Evolutionary conservation across 1,140 invertebrate species (phyloP).

Genomic region (Sipha flava): DNA sequence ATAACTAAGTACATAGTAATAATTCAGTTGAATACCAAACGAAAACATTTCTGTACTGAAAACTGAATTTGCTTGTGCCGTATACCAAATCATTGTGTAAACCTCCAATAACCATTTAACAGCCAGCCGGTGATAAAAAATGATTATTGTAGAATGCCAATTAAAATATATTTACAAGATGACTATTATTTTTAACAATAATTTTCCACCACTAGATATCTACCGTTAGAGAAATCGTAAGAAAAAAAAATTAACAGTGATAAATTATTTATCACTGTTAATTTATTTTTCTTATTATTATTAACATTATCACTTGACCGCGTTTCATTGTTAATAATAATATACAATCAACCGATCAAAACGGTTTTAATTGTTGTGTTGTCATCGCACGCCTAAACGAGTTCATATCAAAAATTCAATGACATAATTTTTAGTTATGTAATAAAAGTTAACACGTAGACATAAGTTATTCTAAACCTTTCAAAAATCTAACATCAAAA

Average conservation of each 20-base stretch:
- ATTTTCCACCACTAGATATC: neutral
- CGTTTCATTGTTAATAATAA: neutral
- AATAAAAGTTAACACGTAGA: neutral
- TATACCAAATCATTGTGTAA: too few relatives aligned
- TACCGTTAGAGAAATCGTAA: neutral
- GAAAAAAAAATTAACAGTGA: neutral
- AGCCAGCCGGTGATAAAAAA: neutral
- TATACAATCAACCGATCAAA: neutral
- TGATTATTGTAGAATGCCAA: neutral
- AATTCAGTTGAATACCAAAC: too few relatives aligned
- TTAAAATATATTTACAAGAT: slow-evolving; percentile 3
- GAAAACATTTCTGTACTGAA: too few relatives aligned
- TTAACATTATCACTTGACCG: neutral
- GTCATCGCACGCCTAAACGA: neutral
- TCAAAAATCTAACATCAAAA: neutral
- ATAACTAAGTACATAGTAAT: too few relatives aligned
- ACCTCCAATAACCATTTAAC: too few relatives aligned
- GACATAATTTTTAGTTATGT: neutral
- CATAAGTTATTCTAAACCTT: neutral
- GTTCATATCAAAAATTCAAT: neutral
- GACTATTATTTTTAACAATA: neutral
- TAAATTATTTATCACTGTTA: too few relatives aligned
- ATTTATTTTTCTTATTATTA: too few relatives aligned
- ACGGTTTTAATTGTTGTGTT: neutral
- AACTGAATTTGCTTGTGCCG: too few relatives aligned